These are phyloP conservation scores for Andrena flavipes DNA, from an alignment of 2,888 invertebrate species.

Conservation along the genomic window DNA sequence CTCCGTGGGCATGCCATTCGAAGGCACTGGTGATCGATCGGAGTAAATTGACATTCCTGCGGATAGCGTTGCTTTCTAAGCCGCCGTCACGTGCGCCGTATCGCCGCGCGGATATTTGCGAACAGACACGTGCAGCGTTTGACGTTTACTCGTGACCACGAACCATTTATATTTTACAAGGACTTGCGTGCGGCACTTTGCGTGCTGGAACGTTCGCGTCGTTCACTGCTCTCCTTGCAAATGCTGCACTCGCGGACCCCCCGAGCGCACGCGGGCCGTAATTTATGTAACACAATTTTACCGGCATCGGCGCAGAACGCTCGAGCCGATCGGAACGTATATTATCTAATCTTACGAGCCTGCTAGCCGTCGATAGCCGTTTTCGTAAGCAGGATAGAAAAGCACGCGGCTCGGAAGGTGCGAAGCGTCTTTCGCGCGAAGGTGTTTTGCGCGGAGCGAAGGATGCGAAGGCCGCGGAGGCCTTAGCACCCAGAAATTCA, in stretches of 20 bases:
- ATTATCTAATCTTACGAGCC: neutral
- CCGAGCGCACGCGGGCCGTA: neutral
- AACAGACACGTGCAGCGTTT: slow-evolving; percentile 61
- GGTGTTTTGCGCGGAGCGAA: neutral
- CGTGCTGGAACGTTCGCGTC: slow-evolving; percentile 40
- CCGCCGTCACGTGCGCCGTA: slow-evolving; percentile 61
- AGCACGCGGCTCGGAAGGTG: neutral
- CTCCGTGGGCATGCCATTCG: slow-evolving; percentile 48
- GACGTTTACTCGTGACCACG: slow-evolving; percentile 58
- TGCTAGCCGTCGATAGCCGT: neutral
- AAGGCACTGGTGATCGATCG: slow-evolving; percentile 57
- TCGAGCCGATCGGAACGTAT: neutral
- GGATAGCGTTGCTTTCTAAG: slow-evolving; percentile 65
- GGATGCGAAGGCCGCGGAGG: neutral
- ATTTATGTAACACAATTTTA: slow-evolving; percentile 21
- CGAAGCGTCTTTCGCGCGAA: too few relatives aligned
- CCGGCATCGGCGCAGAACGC: neutral
- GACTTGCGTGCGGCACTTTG: slow-evolving; percentile 40
- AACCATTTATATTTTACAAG: slow-evolving; percentile 55
- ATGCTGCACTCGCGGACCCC: slow-evolving; percentile 23
- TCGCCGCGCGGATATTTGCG: slow-evolving; percentile 59
- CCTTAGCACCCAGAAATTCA: neutral
- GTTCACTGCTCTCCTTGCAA: slow-evolving; percentile 56
- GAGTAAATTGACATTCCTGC: slow-evolving; percentile 65
- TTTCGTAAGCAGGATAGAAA: neutral